Conservation (phyloP, 2,113 vertebrate species). For the Pomatostomus ruficeps region DNA sequence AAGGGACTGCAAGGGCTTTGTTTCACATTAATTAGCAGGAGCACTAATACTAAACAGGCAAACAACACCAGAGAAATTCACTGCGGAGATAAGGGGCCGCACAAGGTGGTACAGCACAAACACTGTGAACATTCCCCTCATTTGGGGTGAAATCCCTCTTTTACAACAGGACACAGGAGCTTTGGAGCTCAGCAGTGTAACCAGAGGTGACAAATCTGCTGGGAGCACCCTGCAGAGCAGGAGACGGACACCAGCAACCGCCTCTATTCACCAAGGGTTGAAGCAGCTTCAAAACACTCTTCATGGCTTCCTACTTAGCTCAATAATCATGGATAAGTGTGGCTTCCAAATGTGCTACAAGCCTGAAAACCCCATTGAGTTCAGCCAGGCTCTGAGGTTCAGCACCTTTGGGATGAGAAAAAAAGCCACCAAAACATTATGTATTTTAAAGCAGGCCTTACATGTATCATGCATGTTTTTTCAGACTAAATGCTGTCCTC, state of each 20-base stretch:
- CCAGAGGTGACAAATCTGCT: not conserved
- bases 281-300: not conserved
- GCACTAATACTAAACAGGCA: not conserved
- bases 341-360: not conserved
- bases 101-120: not conserved
- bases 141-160: not conserved
- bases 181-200: not conserved
- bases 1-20: not conserved
- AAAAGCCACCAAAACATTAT: not conserved
- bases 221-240: not conserved
- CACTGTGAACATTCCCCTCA: not conserved
- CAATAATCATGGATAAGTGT: not conserved
- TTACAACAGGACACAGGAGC: not conserved
- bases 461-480: not conserved
- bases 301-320: not conserved
- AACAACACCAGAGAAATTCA: not conserved
- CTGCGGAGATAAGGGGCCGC: not conserved
- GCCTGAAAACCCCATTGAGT: not conserved
- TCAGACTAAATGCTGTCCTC: not conserved
- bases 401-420: not conserved
- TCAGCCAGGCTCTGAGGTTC: not conserved
- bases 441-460: not conserved
- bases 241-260: not conserved
- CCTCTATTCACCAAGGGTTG: not conserved
- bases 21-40: not conserved